A percentile compares a stretch with the other conserved stretches of the same genome.
Conservation (phyloP, 2,797 vertebrate genomes). For the Nyctibius grandis region DNA sequence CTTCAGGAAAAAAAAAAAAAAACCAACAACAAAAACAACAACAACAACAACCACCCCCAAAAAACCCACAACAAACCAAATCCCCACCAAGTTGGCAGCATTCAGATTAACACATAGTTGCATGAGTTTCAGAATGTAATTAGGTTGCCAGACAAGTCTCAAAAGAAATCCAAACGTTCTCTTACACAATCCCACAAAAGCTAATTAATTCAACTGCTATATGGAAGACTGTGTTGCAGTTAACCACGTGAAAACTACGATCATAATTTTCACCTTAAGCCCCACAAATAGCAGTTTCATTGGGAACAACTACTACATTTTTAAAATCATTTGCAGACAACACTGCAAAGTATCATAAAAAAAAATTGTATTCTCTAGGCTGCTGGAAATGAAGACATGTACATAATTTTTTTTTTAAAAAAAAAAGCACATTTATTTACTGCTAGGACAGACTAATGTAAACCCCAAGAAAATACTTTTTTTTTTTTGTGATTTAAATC, state of each 20-base stretch:
- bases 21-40: too few species aligned
- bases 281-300: background rate
- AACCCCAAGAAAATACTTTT: background rate
- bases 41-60: too few species aligned
- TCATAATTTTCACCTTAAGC: background rate
- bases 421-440: background rate
- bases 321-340: background rate
- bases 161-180: slow-evolving; percentile 32
- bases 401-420: background rate
- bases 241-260: background rate
- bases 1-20: background rate
- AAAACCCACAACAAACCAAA: too few species aligned
- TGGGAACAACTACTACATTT: background rate
- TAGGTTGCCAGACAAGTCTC: slow-evolving; percentile 28
- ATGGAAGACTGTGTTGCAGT: background rate
- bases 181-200: background rate
- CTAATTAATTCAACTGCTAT: slow-evolving; percentile 14
- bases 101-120: background rate
- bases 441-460: background rate
- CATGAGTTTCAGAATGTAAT: background rate
- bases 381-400: background rate
- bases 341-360: background rate
- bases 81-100: background rate
- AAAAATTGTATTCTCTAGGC: background rate
- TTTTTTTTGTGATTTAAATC: background rate